Evolutionary conservation across 64 coral and sea anemone species (phyloP), one percentile per base, ranked within the genome.

Genomic region (Catalaphyllia jardinei): DNA sequence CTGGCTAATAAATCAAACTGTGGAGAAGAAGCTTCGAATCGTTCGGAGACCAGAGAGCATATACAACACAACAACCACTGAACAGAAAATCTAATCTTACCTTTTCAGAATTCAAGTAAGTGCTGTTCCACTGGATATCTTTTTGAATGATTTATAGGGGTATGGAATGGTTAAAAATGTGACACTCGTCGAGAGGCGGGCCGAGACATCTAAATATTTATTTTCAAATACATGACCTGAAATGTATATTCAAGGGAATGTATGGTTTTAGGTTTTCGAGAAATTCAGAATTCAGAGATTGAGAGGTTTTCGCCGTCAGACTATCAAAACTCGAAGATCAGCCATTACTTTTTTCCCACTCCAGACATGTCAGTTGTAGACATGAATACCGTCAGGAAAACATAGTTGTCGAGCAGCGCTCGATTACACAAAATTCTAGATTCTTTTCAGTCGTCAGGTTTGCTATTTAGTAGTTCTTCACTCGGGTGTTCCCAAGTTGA

Each of bases 101-200:
- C 74, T 11, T 12, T 46, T 24, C 74, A 77, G 33, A 22, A 77
- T 77, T 52, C 74, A 77, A 77, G 74, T 77, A 50, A 6, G 74
- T 77, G 24, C 74, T 49, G 49, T 77, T 17, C 49, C 39, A 46
- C 20, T 49, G 22, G 74, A 38, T 50, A 77, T 52, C 39, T 77
- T 51, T n/a, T 18, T 77, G 74, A 77, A 77, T 77, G 14, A 77
- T 77, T 77, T 46, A 77, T 18, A 77, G 74, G 38, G 65, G 65
- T 69, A 7, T 50, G 18, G 13, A 24, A 77, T 50, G 39, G 74
- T 24, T 25, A 73, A 46, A 73, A 30, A 14, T 49, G 19, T 9
- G 18, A 24, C 19, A 50, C 19, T 77, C 39, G 10, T n/a, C 65
- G 10, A 69, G 65, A 29, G 10, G 3, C 3, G 42, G 42, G n/a